A percentile compares a stretch with the other conserved stretches of the same genome.
Evolutionary conservation across 2,113 vertebrate species (phyloP).

Genomic region (Phalacrocorax aristotelis): DNA sequence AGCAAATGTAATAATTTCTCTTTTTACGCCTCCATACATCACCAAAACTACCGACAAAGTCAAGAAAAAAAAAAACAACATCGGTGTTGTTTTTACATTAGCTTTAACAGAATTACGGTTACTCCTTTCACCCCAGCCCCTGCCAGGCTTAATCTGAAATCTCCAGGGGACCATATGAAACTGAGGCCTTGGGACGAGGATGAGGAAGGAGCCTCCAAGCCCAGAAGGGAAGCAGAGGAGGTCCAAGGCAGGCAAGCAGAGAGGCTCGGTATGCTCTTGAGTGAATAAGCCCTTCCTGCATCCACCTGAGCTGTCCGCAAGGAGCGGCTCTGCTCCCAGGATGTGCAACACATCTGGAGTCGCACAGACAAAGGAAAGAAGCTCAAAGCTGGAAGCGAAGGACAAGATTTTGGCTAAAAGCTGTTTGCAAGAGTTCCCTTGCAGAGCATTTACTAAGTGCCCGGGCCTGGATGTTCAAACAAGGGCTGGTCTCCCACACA

Average conservation of each 20-base stretch:
- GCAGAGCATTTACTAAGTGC: neutral
- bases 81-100: neutral
- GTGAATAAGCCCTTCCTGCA: neutral
- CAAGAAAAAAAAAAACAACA: neutral
- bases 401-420: neutral
- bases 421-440: neutral
- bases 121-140: neutral
- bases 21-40: neutral
- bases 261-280: rapidly evolving
- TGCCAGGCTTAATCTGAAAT: neutral
- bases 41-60: neutral
- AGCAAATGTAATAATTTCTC: neutral
- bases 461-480: neutral
- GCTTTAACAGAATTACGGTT: neutral
- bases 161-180: neutral
- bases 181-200: neutral
- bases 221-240: neutral
- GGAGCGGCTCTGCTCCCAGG: neutral
- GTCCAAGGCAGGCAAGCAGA: neutral
- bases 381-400: neutral
- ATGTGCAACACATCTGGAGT: neutral
- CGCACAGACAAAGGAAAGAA: neutral
- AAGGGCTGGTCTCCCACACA: conserved; percentile 38
- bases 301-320: neutral
- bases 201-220: neutral